Evolutionary conservation across 2,797 vertebrate species (phyloP).

Genomic region (Acanthis flammea): DNA sequence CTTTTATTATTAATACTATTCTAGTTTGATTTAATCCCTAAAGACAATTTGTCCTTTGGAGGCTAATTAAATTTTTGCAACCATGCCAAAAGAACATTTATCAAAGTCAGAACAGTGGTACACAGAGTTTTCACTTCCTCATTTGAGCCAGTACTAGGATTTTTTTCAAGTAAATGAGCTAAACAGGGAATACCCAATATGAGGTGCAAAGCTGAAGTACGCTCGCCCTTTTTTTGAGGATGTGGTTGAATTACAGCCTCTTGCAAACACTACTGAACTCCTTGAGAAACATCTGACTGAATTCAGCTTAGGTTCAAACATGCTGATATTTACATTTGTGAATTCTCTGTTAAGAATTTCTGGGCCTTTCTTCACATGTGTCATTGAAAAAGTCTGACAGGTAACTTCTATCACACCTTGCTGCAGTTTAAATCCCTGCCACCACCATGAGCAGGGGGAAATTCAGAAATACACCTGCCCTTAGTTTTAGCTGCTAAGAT

Average conservation of each 20-base stretch:
- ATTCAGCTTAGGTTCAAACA: neutral
- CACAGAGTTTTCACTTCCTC: conserved; percentile 29
- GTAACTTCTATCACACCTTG: neutral
- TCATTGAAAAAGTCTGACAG: neutral
- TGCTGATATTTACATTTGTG: neutral
- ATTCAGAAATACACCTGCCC: neutral
- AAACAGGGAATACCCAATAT: neutral
- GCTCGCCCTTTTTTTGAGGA: accelerated
- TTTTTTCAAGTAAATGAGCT: conserved; percentile 9
- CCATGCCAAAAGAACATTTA: conserved; percentile 67
- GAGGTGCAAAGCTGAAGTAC: neutral
- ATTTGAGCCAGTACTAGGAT: conserved; percentile 1
- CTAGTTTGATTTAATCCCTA: conserved; percentile 65
- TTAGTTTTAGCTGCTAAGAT: neutral
- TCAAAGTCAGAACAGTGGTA: conserved; percentile 58
- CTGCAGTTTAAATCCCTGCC: neutral
- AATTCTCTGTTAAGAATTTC: neutral
- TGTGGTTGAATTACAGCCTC: neutral
- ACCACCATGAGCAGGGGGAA: neutral
- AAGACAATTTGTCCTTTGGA: conserved; percentile 74
- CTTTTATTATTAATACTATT: conserved; percentile 33
- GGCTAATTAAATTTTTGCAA: conserved; percentile 73
- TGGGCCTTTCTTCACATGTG: neutral
- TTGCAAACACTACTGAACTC: neutral
- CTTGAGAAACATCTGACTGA: neutral